Evolutionary conservation across 2,113 vertebrate genomes (phyloP).

Genomic region (Helogale parvula): DNA sequence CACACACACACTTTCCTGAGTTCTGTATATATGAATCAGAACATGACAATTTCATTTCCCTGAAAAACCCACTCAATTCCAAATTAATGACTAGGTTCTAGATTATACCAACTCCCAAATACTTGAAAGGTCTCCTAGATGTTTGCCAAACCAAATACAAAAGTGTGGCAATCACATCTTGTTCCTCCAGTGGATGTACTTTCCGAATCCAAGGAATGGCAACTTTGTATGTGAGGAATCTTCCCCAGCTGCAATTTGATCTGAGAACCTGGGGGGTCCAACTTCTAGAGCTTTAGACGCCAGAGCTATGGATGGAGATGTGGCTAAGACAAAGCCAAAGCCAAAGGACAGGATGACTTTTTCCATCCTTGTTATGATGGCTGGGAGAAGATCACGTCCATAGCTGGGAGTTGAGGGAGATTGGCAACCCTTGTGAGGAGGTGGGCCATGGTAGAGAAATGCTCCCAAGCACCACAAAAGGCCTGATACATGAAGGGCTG

Average conservation of each 20-base stretch:
- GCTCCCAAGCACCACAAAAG: background rate
- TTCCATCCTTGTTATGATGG: background rate
- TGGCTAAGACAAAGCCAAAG: background rate
- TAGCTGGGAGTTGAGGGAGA: background rate
- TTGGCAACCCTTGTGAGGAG: background rate
- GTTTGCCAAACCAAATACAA: conserved; percentile 22
- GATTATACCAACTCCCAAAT: background rate
- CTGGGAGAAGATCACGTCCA: background rate
- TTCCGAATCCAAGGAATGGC: background rate
- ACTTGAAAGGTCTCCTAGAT: background rate
- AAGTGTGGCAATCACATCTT: background rate
- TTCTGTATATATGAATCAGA: background rate
- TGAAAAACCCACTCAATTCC: background rate
- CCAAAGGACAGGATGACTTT: background rate
- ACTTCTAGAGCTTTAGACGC: background rate
- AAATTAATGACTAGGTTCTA: conserved; percentile 8
- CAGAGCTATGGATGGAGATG: background rate
- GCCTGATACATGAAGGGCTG: background rate
- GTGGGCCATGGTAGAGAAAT: background rate
- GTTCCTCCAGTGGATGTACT: background rate
- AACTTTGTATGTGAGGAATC: background rate
- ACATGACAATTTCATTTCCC: conserved; percentile 7
- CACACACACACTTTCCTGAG: background rate
- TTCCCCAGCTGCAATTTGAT: background rate
- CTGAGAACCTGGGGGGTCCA: background rate